Evolutionary conservation across 1,140 invertebrate species (phyloP), one percentile per base, ranked within the genome.

Genomic region (Ceratosolen fusciceps): DNA sequence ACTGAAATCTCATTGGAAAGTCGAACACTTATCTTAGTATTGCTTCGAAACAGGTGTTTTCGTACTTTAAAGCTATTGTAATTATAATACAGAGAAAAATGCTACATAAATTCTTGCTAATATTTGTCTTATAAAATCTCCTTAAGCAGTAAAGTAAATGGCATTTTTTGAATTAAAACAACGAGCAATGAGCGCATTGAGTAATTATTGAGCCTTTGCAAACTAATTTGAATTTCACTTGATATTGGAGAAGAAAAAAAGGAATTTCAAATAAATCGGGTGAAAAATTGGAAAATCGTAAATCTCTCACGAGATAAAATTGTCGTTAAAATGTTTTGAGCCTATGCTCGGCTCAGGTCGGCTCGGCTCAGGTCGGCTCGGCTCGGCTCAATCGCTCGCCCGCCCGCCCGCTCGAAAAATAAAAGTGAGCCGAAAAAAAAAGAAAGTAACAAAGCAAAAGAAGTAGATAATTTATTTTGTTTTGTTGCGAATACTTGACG

Each of bases 391-490:
- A n/a, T n/a, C n/a, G n/a, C n/a, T n/a, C n/a, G n/a, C n/a, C n/a
- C n/a, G n/a, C n/a, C n/a, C n/a, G n/a, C n/a, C n/a, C n/a, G n/a
- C n/a, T n/a, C n/a, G n/a, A n/a, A n/a, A n/a, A n/a, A n/a, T n/a
- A n/a, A n/a, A n/a, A n/a, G n/a, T n/a, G n/a, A n/a, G n/a, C n/a
- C n/a, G n/a, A n/a, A n/a, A 37, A 14, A 3, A 49, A 70, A 70
- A 2, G 9, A 70, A 43, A 68, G 47, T 43, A 67, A 67, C 29
- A n/a, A 2, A 52, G 49, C 19, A 26, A 70, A 47, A 68, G 47
- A 43, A 49, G 3, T 21, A 24, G 54, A 62, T 71, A 62, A 78
- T 78, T 78, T 78, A 78, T 78, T 72, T 78, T 62, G n/a, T n/a
- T n/a, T n/a, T n/a, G n/a, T n/a, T n/a, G n/a, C n/a, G n/a, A n/a